Percentiles rank a stretch among this genome's conserved stretches.
phyloP scores from a whole-genome alignment of 2,888 invertebrate genomes.

The Tetanocera ferruginea region DNA sequence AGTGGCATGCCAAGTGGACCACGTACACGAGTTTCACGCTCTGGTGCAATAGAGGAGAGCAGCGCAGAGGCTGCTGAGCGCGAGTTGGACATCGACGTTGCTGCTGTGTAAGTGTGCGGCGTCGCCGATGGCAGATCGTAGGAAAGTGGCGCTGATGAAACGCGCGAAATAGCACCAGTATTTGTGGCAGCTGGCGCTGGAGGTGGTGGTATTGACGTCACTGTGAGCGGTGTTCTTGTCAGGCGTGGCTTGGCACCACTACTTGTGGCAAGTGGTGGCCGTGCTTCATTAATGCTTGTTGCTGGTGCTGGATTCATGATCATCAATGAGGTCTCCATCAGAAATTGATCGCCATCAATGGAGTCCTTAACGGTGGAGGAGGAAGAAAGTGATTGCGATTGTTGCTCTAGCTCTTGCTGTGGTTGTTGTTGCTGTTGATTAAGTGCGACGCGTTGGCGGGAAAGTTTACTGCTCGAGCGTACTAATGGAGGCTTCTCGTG shows the following conservation, averaged over 20 bases:
- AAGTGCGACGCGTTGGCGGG: conserved; percentile 64
- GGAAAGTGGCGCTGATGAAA: conserved; percentile 54
- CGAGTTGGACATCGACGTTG: conserved; percentile 44
- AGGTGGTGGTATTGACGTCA: conserved; percentile 33
- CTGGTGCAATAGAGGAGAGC: conserved; percentile 42
- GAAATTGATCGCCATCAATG: conserved; percentile 55
- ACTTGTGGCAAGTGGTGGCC: conserved; percentile 40
- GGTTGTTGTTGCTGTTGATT: conserved; percentile 60
- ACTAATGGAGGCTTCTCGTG: conserved; percentile 47
- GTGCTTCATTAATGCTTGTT: conserved; percentile 42
- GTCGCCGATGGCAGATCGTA: conserved; percentile 62
- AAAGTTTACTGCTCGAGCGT: conserved; percentile 61
- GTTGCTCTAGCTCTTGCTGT: conserved; percentile 48
- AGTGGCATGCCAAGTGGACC: conserved; percentile 62
- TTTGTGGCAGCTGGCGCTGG: conserved; percentile 44
- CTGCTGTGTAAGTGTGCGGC: conserved; percentile 61
- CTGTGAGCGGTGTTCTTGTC: conserved; percentile 38
- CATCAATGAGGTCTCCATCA: conserved; percentile 68
- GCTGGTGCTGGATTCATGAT: conserved; percentile 54
- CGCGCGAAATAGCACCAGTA: conserved; percentile 50
- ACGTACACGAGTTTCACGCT: conserved; percentile 52
- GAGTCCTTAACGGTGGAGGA: conserved; percentile 59
- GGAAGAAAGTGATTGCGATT: conserved; percentile 57
- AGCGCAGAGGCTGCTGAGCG: conserved; percentile 42
- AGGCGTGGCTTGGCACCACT: conserved; percentile 51